phyloP scores from a whole-genome alignment of 2,113 vertebrate species.

The Symphodus melops region DNA sequence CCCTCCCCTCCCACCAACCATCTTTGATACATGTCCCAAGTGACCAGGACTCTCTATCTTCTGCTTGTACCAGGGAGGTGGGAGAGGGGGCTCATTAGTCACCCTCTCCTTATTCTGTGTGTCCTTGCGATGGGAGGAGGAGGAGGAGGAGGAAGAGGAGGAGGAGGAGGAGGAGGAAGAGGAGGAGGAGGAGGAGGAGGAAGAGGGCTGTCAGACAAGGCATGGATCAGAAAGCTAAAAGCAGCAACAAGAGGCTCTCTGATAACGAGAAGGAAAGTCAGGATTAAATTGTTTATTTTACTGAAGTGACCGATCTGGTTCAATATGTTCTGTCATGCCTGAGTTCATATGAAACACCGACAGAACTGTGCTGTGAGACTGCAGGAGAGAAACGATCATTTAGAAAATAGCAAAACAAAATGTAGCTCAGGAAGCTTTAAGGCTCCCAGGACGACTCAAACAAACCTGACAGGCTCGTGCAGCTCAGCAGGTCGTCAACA shows the following conservation, averaged over 20 bases:
- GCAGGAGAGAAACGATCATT: background rate
- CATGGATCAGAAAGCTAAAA: slow-evolving; percentile 6
- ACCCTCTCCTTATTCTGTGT: background rate
- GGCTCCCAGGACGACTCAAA: background rate
- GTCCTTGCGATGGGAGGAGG: slow-evolving; percentile 8
- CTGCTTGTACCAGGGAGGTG: slow-evolving; percentile 30
- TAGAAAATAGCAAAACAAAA: slow-evolving; percentile 3
- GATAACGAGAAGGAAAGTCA: background rate
- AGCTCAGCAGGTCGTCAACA: slow-evolving; percentile 5
- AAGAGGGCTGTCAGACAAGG: background rate
- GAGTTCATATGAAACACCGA: background rate
- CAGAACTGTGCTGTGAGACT: slow-evolving; percentile 12
- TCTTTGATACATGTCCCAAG: slow-evolving; percentile 63
- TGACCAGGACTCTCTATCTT: slow-evolving; percentile 41
- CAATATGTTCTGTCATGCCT: too few species aligned
- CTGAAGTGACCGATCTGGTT: background rate
- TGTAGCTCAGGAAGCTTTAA: background rate
- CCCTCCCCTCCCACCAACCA: too few species aligned
- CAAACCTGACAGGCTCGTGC: background rate
- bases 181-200: slow-evolving; percentile 1
- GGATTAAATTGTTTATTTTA: background rate
- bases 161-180: background rate
- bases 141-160: background rate
- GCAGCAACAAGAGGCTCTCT: background rate
- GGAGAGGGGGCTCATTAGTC: slow-evolving; percentile 28